Percentiles rank a stretch among this genome's conserved stretches.
These are phyloP conservation scores for Puntigrus tetrazona DNA, from an alignment of 2,113 vertebrate species.

Conservation along the genomic window DNA sequence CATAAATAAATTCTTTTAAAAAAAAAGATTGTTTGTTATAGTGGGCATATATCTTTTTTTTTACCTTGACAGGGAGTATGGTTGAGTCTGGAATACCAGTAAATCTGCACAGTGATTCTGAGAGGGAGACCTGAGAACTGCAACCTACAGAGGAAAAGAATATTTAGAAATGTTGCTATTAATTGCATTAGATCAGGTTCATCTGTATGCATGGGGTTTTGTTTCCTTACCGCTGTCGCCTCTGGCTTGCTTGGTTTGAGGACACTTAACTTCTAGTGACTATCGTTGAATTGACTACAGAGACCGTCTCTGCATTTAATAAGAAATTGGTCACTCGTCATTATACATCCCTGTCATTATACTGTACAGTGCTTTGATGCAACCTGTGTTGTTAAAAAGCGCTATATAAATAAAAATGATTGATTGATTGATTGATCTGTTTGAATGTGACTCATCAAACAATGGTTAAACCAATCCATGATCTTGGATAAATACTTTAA, in stretches of 20 bases:
- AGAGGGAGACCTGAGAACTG: slow-evolving; percentile 62
- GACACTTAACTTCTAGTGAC: too few species aligned
- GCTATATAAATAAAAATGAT: too few species aligned
- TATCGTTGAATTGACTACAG: too few species aligned
- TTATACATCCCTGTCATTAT: too few species aligned
- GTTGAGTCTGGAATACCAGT: slow-evolving; percentile 91
- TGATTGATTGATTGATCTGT: too few species aligned
- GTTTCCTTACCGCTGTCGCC: too few species aligned
- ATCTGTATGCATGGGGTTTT: too few species aligned
- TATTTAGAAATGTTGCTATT: background rate
- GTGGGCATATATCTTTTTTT: slow-evolving; percentile 11
- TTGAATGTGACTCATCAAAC: background rate
- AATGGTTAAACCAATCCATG: background rate
- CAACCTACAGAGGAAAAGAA: slow-evolving; percentile 57
- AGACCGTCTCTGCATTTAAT: too few species aligned
- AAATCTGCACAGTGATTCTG: slow-evolving; percentile 84
- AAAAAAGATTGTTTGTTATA: background rate
- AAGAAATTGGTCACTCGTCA: too few species aligned
- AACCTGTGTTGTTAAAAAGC: too few species aligned
- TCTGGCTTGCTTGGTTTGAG: too few species aligned
- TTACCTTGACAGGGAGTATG: slow-evolving; percentile 89
- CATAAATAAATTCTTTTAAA: background rate
- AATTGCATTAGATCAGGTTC: background rate
- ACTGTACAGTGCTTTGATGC: too few species aligned
- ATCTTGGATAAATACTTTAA: background rate